These are phyloP conservation scores for Baryphthengus martii DNA, from an alignment of 2,113 vertebrate genomes.

Conservation along the genomic window DNA sequence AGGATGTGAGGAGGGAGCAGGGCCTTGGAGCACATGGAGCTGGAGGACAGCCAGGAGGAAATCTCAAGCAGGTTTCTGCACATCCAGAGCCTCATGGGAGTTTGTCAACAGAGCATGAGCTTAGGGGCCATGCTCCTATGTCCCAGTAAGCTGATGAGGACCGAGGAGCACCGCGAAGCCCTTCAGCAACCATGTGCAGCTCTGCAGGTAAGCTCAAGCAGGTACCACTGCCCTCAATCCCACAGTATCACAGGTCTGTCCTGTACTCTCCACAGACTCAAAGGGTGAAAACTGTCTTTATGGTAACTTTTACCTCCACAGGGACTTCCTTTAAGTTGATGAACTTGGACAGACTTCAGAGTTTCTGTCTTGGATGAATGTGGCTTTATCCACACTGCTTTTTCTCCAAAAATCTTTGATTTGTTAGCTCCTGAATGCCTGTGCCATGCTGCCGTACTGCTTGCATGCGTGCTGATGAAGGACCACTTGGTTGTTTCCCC, in stretches of 20 bases:
- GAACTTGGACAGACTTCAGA: not conserved
- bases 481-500: not conserved
- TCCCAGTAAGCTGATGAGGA: not conserved
- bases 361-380: not conserved
- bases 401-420: not conserved
- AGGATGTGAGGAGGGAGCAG: not conserved
- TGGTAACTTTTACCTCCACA: not conserved
- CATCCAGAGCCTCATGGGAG: not conserved
- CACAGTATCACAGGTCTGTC: rapidly evolving
- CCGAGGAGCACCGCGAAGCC: rapidly evolving
- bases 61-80: not conserved
- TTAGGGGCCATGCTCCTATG: no score
- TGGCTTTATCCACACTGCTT: not conserved
- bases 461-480: not conserved
- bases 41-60: not conserved
- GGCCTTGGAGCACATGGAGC: rapidly evolving
- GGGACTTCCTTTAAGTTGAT: not conserved
- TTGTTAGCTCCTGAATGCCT: not conserved
- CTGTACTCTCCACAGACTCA: not conserved
- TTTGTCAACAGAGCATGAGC: not conserved
- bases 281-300: not conserved
- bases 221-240: not conserved
- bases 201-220: not conserved
- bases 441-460: not conserved
- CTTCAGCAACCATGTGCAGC: not conserved